Conservation (phyloP, 2,797 vertebrate species). For the Phrynocephalus vlangalii region DNA sequence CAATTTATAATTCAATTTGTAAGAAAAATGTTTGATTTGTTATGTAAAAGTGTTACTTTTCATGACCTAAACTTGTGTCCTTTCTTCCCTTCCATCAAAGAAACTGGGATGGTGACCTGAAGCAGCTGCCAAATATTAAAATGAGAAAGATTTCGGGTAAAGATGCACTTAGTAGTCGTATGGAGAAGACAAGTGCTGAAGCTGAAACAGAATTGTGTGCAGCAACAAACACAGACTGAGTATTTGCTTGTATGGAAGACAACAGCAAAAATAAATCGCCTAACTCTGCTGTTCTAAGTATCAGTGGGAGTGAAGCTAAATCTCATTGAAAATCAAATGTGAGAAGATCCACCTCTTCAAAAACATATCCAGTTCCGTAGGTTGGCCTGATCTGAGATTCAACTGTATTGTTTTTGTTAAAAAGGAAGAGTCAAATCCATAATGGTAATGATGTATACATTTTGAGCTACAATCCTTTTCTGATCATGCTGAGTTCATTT, state of each 20-base stretch:
- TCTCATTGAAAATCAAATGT: conserved; percentile 35
- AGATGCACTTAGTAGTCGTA: conserved; percentile 67
- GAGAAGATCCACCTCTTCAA: conserved; percentile 5
- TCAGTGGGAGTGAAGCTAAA: conserved; percentile 49
- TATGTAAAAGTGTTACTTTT: neutral
- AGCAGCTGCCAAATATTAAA: conserved; percentile 95
- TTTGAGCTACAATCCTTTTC: neutral
- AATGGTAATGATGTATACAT: neutral
- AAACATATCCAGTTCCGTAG: conserved; percentile 17
- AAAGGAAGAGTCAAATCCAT: neutral
- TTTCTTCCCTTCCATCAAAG: conserved; percentile 70
- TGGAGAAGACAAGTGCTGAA: conserved; percentile 55
- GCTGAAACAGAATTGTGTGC: conserved; percentile 55
- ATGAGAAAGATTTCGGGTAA: conserved; percentile 86
- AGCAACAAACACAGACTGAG: conserved; percentile 56
- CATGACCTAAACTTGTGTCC: neutral
- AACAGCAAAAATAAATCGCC: conserved; percentile 63
- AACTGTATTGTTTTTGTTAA: neutral
- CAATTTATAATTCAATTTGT: neutral
- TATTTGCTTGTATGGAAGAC: conserved; percentile 57
- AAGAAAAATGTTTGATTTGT: neutral
- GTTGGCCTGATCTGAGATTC: conserved; percentile 14
- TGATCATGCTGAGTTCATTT: neutral
- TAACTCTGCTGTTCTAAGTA: conserved; percentile 52
- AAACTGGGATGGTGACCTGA: conserved; percentile 93